Percentiles rank a stretch among this genome's conserved stretches.
Conservation (phyloP, 2,797 vertebrate genomes). For the Sebastes glaucus region DNA sequence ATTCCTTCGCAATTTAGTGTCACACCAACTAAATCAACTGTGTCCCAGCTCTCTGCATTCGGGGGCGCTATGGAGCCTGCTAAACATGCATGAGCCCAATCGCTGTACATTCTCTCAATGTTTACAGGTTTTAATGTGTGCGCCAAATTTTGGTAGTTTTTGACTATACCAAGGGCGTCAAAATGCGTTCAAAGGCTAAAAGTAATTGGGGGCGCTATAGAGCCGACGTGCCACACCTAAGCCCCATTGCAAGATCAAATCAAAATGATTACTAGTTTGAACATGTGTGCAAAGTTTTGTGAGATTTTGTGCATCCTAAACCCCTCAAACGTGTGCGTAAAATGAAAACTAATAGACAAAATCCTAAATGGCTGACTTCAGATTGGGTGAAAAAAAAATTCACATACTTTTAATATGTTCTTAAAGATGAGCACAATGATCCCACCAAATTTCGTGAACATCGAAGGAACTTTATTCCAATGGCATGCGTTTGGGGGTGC, state of each 20-base stretch:
- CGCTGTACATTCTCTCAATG: too few species aligned
- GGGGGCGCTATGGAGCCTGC: too few species aligned
- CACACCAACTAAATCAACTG: not conserved
- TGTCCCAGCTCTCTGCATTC: too few species aligned
- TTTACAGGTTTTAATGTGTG: too few species aligned
- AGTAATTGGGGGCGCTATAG: not conserved
- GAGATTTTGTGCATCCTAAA: not conserved
- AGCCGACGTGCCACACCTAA: not conserved
- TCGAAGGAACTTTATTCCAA: not conserved
- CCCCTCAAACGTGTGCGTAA: not conserved
- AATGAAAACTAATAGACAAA: not conserved
- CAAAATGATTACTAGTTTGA: not conserved
- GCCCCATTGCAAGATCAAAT: not conserved
- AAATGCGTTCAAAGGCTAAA: too few species aligned
- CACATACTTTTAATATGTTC: rapidly evolving
- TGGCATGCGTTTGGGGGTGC: too few species aligned
- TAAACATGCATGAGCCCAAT: too few species aligned
- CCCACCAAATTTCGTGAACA: not conserved
- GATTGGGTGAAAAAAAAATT: too few species aligned
- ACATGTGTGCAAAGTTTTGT: not conserved
- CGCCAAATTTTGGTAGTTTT: too few species aligned
- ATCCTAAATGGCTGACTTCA: too few species aligned
- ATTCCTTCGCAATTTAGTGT: not conserved
- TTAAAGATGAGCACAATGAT: not conserved
- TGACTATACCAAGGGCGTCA: too few species aligned